Evolutionary conservation across 2,888 invertebrate genomes (phyloP), one percentile per base, ranked within the genome.

Genomic region (Phlogophora meticulosa): DNA sequence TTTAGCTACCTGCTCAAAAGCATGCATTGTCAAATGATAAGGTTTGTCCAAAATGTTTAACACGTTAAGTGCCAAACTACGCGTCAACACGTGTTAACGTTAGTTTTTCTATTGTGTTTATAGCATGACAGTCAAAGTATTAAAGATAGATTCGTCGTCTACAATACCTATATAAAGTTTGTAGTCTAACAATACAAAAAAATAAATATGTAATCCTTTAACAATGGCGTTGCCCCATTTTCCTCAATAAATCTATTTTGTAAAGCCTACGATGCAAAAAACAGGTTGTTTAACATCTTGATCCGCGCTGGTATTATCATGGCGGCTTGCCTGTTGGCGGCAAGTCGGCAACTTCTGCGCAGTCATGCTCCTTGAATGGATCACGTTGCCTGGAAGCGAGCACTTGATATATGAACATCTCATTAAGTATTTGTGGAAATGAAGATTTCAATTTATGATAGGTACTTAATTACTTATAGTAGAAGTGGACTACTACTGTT

Each of bases 271-370:
- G 86, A 87, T 81, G 83, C 85, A 87, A 87, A 88, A 88, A 88
- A 83, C 82, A 81, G 83, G 83, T 87, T 86, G 85, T 87, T 91
- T 91, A 92, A 92, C 92, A 91, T 92, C 91, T 92, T 92, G 91
- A 92, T 92, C 90, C 87, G 78, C 72, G 73, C 72, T 80, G 71
- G 78, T 79, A 86, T 85, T 84, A 88, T 87, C 81, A 78, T 81
- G 71, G 72, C 72, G 80, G 70, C 81, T 86, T 86, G 87, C 88
- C 88, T 88, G 85, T 86, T 88, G 88, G 85, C 88, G 87, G 79
- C 85, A 78, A 79, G 88, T 85, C 88, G 87, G 77, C 83, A 77
- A 72, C 73, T 70, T 78, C 62, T 83, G 90, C 85, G 81, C 81
- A 89, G 90, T 93, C 93, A 93, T 88, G 88, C 80, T 86, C 65